phyloP scores from a whole-genome alignment of 2,888 invertebrate genomes.

The Melieria crassipennis region DNA sequence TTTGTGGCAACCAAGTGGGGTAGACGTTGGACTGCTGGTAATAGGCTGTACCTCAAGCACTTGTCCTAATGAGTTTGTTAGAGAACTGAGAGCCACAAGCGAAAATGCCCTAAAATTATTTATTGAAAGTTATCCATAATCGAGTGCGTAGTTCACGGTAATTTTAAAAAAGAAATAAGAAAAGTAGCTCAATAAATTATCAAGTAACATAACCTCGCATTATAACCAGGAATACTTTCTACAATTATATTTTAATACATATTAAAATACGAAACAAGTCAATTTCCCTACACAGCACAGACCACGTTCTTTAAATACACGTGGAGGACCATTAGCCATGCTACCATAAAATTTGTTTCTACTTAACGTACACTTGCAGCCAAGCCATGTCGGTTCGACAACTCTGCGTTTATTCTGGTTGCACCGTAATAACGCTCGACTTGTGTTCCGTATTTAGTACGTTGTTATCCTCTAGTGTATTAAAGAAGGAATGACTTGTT shows the following conservation, averaged over 20 bases:
- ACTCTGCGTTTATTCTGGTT: constrained; percentile 7
- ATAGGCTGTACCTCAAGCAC: constrained; percentile 58
- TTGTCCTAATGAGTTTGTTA: constrained; percentile 42
- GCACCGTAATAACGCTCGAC: background rate
- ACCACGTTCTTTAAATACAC: too few species aligned
- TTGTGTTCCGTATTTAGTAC: background rate
- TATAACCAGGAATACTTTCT: too few species aligned
- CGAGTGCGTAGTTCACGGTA: too few species aligned
- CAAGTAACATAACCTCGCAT: too few species aligned
- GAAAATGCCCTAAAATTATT: constrained; percentile 28
- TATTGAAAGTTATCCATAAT: too few species aligned
- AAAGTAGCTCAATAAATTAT: too few species aligned
- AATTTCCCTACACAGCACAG: too few species aligned
- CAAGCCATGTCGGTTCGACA: constrained; percentile 37
- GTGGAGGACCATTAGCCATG: background rate
- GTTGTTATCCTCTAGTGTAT: constrained; percentile 31
- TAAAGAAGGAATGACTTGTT: constrained; percentile 36
- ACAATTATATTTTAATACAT: too few species aligned
- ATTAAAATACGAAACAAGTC: too few species aligned
- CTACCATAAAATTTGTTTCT: background rate
- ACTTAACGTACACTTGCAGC: constrained; percentile 36
- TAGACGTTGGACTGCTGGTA: constrained; percentile 58
- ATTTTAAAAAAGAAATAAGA: too few species aligned
- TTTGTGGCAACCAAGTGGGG: constrained; percentile 74
- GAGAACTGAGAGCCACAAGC: constrained; percentile 12